phyloP scores from a whole-genome alignment of 2,797 vertebrate genomes.

The Sphenodon punctatus region DNA sequence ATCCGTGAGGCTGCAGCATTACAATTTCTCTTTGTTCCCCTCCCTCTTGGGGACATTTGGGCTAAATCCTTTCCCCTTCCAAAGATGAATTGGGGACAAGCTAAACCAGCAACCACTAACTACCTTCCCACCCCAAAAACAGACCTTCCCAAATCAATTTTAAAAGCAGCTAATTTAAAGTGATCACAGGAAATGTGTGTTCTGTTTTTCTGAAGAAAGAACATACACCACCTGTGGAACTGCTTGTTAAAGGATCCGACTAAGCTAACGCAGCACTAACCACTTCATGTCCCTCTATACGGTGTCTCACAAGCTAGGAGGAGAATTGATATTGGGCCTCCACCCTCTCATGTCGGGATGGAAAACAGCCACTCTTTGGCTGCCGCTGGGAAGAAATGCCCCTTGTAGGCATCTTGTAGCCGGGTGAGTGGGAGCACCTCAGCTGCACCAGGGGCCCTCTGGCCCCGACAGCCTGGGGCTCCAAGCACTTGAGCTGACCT shows the following conservation, averaged over 20 bases:
- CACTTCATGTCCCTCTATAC: neutral
- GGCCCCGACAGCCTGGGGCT: too few species aligned
- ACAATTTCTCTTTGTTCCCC: neutral
- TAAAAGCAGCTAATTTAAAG: neutral
- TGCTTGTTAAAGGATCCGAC: neutral
- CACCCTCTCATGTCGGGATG: neutral
- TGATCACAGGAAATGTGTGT: neutral
- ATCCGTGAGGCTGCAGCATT: neutral
- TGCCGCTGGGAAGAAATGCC: conserved; percentile 9
- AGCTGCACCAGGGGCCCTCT: too few species aligned
- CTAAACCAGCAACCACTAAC: neutral
- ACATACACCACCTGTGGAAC: neutral
- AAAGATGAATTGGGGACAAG: neutral
- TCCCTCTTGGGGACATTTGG: neutral
- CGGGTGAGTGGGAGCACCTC: too few species aligned
- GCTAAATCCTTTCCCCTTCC: neutral
- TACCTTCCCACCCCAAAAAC: neutral
- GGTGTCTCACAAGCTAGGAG: neutral
- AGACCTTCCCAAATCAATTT: neutral
- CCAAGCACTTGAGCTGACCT: too few species aligned
- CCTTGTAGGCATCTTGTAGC: conserved; percentile 1
- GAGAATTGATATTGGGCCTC: neutral
- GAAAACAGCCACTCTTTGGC: neutral
- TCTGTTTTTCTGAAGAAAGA: neutral
- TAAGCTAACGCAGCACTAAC: neutral